Evolutionary conservation across 2,797 vertebrate genomes (phyloP).

Genomic region (Amblyopsis hoosieri): DNA sequence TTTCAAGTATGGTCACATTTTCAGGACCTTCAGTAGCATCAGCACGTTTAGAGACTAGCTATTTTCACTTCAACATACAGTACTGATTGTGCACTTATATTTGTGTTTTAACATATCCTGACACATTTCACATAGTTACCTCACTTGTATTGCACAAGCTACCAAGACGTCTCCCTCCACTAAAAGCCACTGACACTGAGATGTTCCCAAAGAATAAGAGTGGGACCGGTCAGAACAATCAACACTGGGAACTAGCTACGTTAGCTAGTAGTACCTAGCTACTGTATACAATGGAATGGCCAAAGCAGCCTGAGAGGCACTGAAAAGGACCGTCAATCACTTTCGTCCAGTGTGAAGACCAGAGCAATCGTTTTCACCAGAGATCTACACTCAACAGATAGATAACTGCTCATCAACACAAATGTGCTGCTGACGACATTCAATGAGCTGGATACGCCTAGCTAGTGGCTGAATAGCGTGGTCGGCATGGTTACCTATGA

Average conservation of each 20-base stretch:
- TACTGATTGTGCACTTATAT: no score
- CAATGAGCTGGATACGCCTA: conserved; percentile 8
- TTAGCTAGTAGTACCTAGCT: conserved; percentile 48
- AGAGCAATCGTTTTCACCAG: no score
- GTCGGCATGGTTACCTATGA: conserved; percentile 23
- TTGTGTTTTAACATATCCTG: not conserved
- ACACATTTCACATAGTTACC: not conserved
- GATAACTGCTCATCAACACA: not conserved
- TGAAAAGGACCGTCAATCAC: conserved; percentile 21
- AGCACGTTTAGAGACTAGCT: conserved; percentile 54
- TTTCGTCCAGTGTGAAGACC: conserved; percentile 6
- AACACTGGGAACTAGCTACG: conserved; percentile 48
- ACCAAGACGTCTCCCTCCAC: conserved; percentile 7
- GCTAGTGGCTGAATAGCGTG: not conserved
- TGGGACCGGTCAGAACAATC: conserved; percentile 34
- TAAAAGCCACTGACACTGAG: not conserved
- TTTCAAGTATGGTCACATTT: conserved; percentile 44
- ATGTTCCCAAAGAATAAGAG: conserved; percentile 12
- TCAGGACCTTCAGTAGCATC: conserved; percentile 63
- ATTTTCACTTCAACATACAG: no score
- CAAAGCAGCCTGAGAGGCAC: conserved; percentile 66
- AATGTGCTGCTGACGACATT: conserved; percentile 17
- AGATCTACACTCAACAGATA: no score
- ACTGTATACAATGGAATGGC: conserved; percentile 49
- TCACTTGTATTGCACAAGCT: conserved; percentile 17